These are phyloP conservation scores for Ophioninae sp. DNA, from an alignment of 2,888 invertebrate species.

Conservation along the genomic window DNA sequence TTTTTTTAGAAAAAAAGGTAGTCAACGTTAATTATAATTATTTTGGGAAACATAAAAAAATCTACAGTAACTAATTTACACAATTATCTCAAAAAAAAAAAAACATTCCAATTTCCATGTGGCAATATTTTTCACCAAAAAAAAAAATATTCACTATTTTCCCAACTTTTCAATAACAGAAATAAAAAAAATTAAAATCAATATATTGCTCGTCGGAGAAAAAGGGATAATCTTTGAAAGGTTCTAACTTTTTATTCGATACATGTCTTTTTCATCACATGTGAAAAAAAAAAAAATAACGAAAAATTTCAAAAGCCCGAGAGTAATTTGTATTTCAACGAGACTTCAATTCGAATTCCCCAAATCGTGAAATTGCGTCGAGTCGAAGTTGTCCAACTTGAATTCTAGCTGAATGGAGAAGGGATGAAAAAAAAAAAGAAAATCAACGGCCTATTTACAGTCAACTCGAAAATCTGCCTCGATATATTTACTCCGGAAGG, in stretches of 20 bases:
- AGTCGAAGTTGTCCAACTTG: not conserved
- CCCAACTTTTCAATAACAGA: no score
- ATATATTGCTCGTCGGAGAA: not conserved
- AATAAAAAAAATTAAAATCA: no score
- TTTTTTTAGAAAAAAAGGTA: no score
- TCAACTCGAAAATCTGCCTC: constrained; percentile 48
- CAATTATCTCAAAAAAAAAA: no score
- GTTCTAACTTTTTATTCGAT: not conserved
- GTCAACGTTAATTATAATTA: no score
- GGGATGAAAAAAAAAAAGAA: not conserved
- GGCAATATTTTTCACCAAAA: no score
- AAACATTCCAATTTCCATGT: no score
- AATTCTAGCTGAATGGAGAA: not conserved
- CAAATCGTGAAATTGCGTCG: not conserved
- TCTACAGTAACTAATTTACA: no score
- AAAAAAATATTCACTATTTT: no score
- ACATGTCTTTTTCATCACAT: not conserved
- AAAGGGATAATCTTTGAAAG: not conserved
- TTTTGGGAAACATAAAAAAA: no score
- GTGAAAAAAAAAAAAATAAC: not conserved
- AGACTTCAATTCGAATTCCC: not conserved
- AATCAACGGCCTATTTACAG: constrained; percentile 36
- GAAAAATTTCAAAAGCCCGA: not conserved
- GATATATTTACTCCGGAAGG: constrained; percentile 34
- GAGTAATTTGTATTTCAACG: not conserved